Evolutionary conservation across 2,888 invertebrate genomes (phyloP).

Genomic region (Pristionchus japonicus): DNA sequence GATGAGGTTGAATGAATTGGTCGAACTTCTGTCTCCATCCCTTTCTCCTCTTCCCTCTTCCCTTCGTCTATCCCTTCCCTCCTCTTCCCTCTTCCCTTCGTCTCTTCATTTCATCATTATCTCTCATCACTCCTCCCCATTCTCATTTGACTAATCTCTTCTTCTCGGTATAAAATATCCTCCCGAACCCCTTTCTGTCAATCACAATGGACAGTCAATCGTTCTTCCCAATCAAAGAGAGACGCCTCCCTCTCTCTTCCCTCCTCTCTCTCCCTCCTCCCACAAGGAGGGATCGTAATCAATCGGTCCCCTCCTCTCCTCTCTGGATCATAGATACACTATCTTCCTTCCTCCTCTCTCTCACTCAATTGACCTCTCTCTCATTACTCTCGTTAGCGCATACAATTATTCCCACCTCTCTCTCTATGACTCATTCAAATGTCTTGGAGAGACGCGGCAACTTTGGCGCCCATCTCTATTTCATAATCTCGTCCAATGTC

Average conservation of each 20-base stretch:
- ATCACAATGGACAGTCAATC: conserved; percentile 33
- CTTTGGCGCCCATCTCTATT: conserved; percentile 9
- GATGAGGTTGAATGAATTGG: conserved; percentile 23
- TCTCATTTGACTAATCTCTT: conserved; percentile 47
- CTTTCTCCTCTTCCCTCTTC: neutral
- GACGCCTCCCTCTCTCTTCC: neutral
- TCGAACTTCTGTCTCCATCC: neutral
- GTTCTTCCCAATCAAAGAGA: conserved; percentile 23
- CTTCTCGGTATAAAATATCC: conserved; percentile 24
- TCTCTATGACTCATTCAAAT: neutral
- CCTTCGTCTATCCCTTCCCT: neutral
- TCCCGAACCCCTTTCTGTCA: neutral
- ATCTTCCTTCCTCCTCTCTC: neutral
- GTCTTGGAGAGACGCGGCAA: neutral
- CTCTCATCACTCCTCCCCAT: conserved; percentile 42
- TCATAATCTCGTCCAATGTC: conserved; percentile 51
- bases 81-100: neutral
- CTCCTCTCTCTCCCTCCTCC: conserved; percentile 51
- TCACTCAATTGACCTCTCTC: conserved; percentile 34
- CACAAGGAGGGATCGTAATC: conserved; percentile 52
- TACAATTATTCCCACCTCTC: neutral
- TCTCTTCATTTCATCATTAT: neutral
- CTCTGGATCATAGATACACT: conserved; percentile 37
- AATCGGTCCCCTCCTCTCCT: conserved; percentile 36
- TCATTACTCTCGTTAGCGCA: neutral